Evolutionary conservation across 2,797 vertebrate species (phyloP), one percentile per base, ranked within the genome.

Genomic region (Pseudochaenichthys georgianus): DNA sequence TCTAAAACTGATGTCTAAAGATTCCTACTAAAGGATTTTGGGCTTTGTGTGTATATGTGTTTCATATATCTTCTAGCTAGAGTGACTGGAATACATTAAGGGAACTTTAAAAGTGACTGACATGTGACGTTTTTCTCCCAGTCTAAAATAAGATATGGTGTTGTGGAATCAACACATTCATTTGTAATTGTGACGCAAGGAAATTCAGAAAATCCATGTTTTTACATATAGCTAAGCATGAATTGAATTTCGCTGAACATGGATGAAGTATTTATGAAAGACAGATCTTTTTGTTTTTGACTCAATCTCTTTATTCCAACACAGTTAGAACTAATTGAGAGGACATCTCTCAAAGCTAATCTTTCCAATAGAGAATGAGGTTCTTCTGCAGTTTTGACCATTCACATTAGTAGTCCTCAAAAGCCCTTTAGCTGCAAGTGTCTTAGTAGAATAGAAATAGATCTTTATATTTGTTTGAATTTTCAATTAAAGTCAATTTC

Each of bases 1-100:
- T 81, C 82, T 55, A 31, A 58, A 78, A 66, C 63, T 48, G 10
- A 72, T 31, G 45, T 76, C 47, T 8, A 41, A 47, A 60, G 13
- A 58, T 42, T 57, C 43, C 42, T 41, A 9, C 19, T 7, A n/a
- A 47, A 81, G 58, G 45, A 71, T 55, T 43, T 78, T 17, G 38
- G 1, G 59, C 64, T 53, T 63, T 62, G 31, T 52, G 31, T 52
- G 19, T 52, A 5, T 15, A 42, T 28, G 12, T 66, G 50, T 34
- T 74, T 62, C 8, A 43, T 51, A 58, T 66, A 48, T 23, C 51
- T 53, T 5, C 51, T 13, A 12, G 50, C 19, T 19, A 52, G 51
- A 53, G 21, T 13, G 3, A 53, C 28, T 53, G 51, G 23, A 53
- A 55, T 3, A 52, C 46, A n/a, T 19, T 51, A 51, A 51, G 8